Evolutionary conservation across 2,113 vertebrate genomes (phyloP), one percentile per base, ranked within the genome.

Genomic region (Castor canadensis): DNA sequence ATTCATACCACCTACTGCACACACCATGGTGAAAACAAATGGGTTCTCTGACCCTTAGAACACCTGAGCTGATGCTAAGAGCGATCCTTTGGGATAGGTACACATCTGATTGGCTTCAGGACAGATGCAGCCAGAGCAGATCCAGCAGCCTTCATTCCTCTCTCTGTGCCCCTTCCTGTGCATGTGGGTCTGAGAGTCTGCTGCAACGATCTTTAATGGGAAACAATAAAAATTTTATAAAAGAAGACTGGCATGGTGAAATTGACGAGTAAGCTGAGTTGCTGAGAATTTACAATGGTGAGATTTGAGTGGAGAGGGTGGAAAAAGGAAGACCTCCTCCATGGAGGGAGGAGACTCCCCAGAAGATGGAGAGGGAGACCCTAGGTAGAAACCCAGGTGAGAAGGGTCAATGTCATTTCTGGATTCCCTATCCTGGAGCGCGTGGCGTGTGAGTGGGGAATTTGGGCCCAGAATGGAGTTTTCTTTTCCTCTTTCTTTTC

Each of bases 291-390:
- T n/a, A n/a, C n/a, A n/a, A n/a, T n/a, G n/a, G n/a, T n/a, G n/a
- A n/a, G n/a, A n/a, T n/a, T 5, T 54, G 22, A 2, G 35, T 10
- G 1, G 5, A n/a, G 8, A 60, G 5, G 24, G 19, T 11, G 1
- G 38, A 87, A 56, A 60, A 4, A 26, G 60, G 26, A 19, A 54
- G 62, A 9, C 35, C 38, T 40, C n/a, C 24, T 47, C 28, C 17
- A 5, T 45, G 49, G 3, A 9, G 10, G 26, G 30, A 24, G 1
- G 9, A n/a, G 11, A 2, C 9, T 24, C 15, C 54, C 32, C 1
- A 0, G 28, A 19, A 67, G 20, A 26, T 2, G 35, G n/a, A 38
- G 8, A 40, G 16, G 32, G 47, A 47, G 60, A n/a, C 9, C 7
- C 22, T 54, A 40, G 8, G 35, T 66, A 35, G 80, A 80, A 28